phyloP scores from a whole-genome alignment of 2,113 vertebrate species.

The Cyanoramphus novaezelandiae region DNA sequence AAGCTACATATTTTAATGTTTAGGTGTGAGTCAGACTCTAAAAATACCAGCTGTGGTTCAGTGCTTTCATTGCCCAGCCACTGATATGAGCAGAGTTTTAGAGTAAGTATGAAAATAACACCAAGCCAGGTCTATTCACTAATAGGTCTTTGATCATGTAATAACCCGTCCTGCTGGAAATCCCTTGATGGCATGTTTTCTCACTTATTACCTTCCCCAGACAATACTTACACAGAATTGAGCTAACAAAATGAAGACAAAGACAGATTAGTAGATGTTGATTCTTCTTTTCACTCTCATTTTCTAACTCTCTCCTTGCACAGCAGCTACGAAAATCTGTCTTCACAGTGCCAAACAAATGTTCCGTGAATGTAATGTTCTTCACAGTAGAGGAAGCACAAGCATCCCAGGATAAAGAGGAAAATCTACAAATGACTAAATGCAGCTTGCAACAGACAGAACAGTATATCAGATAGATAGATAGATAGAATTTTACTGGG shows the following conservation, averaged over 20 bases:
- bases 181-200: conserved; percentile 21
- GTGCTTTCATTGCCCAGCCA: neutral
- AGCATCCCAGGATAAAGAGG: neutral
- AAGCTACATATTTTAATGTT: neutral
- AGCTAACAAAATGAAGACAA: conserved; percentile 2
- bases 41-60: neutral
- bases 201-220: conserved; percentile 9
- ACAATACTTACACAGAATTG: neutral
- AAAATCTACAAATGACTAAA: neutral
- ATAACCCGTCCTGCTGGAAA: neutral
- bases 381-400: conserved; percentile 43
- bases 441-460: neutral
- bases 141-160: neutral
- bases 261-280: neutral
- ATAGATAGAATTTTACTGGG: neutral
- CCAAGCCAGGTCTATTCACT: neutral
- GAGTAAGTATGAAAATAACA: neutral
- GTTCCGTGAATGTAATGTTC: conserved; percentile 9
- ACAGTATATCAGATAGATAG: neutral
- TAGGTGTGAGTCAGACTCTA: neutral
- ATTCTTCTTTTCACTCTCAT: neutral
- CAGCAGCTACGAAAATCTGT: neutral
- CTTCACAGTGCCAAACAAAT: conserved; percentile 24
- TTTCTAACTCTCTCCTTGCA: neutral
- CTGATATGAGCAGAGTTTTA: neutral